A percentile compares a stretch with the other conserved stretches of the same genome.
Conservation (phyloP, 1,140 invertebrate genomes). For the Neotoxoptera formosana region DNA sequence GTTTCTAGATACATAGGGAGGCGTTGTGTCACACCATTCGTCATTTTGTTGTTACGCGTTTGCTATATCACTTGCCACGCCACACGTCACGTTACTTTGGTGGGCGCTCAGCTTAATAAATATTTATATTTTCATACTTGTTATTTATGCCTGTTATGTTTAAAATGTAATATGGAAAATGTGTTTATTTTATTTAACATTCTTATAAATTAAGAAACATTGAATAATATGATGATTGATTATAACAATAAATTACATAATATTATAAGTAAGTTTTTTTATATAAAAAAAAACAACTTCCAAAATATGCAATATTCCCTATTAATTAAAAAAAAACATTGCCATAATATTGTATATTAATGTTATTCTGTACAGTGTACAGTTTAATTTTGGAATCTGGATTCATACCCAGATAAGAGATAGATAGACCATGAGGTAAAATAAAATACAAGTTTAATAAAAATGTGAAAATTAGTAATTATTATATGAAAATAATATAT, state of each 20-base stretch:
- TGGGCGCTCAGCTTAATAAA: too few species aligned
- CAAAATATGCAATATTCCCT: too few species aligned
- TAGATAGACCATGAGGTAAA: background rate
- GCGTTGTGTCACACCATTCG: too few species aligned
- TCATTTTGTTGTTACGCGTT: too few species aligned
- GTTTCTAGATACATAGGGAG: too few species aligned
- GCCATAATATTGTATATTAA: background rate
- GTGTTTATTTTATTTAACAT: background rate
- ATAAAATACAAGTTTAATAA: background rate
- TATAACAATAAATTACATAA: background rate
- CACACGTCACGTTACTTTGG: too few species aligned
- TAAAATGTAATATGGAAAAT: background rate
- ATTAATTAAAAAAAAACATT: background rate
- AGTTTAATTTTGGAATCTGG: background rate
- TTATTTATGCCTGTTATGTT: background rate
- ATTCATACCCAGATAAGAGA: too few species aligned
- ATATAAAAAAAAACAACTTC: too few species aligned
- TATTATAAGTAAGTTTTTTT: background rate
- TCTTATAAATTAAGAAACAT: background rate
- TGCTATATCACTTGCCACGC: too few species aligned
- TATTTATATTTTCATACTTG: background rate
- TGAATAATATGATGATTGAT: background rate
- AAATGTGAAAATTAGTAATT: background rate
- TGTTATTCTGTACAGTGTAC: background rate
- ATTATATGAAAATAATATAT: background rate